Evolutionary conservation across 2,797 vertebrate species (phyloP), one percentile per base, ranked within the genome.

Genomic region (Sardinella longiceps): DNA sequence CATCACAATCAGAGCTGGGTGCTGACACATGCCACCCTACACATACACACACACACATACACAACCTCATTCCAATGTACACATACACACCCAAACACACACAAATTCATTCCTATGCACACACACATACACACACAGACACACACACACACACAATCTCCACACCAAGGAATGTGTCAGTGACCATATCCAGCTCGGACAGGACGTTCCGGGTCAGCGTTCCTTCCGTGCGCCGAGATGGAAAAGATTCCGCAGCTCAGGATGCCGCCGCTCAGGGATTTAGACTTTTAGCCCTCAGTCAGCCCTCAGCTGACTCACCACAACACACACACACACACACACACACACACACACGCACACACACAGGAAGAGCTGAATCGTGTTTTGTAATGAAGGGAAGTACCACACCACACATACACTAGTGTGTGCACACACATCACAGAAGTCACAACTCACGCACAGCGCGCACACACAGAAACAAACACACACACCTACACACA

Each of bases 181-280:
- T 37, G 25, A 30, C 25, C 60, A 63, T 63, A 70, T 70, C 63
- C 63, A 70, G 63, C 30, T 70, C 30, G 63, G 63, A 70, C 63
- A 70, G 63, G 63, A 70, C 63, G 63, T 70, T 70, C 63, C 63
- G 63, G 63, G 25, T 37, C 28, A 25, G 63, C 63, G 63, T 70
- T 70, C 63, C 63, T 70, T 70, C 63, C 63, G 63, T 70, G 63
- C 63, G 30, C 28, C 14, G 63, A 70, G 63, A 70, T 70, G 63
- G 63, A 70, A 70, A 70, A 70, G 63, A 70, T 70, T 70, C 30
- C 28, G 63, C 63, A 30, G 63, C 63, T 70, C 63, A 70, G 63
- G 30, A 70, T 37, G 30, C 63, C 28, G 63, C 9, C n/a, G 58
- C 58, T 25, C 58, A 28, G n/a, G 58, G 58, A 63, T 63, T 63